phyloP scores from a whole-genome alignment of 2,888 invertebrate species.

The Pheosia tremula region DNA sequence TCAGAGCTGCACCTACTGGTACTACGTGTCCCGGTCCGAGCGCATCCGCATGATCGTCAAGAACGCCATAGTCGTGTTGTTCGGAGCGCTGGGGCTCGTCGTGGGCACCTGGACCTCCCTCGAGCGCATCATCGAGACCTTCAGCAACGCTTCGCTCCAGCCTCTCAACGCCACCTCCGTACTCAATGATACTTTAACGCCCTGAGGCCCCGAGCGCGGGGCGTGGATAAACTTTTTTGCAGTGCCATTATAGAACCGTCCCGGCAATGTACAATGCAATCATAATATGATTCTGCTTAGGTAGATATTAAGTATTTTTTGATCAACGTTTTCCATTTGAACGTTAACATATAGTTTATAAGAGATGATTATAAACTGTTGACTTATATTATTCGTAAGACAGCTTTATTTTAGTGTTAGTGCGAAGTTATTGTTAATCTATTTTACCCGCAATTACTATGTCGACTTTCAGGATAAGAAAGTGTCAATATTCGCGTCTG shows the following conservation, averaged over 20 bases:
- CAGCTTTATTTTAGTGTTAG: slow-evolving; percentile 37
- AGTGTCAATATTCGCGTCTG: too few species aligned
- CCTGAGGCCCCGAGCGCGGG: slow-evolving; percentile 15
- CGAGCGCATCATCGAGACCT: slow-evolving; percentile 85
- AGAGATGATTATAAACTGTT: slow-evolving; percentile 42
- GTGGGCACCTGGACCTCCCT: slow-evolving; percentile 89
- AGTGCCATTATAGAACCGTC: slow-evolving; percentile 54
- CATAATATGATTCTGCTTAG: slow-evolving; percentile 33
- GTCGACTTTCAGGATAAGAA: too few species aligned
- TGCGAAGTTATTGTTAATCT: slow-evolving; percentile 7
- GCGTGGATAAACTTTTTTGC: slow-evolving; percentile 19
- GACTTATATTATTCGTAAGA: slow-evolving; percentile 36
- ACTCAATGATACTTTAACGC: slow-evolving; percentile 16
- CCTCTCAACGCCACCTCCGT: slow-evolving; percentile 14
- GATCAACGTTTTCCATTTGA: slow-evolving; percentile 46
- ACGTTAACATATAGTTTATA: slow-evolving; percentile 43
- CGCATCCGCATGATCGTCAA: slow-evolving; percentile 85
- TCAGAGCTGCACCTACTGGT: slow-evolving; percentile 93
- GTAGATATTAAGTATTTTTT: slow-evolving; percentile 40
- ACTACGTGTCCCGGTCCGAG: slow-evolving; percentile 81
- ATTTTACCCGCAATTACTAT: too few species aligned
- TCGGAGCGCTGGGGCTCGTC: slow-evolving; percentile 87
- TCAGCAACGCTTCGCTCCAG: slow-evolving; percentile 43
- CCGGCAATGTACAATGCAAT: slow-evolving; percentile 46
- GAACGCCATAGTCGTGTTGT: slow-evolving; percentile 86